Evolutionary conservation across 2,797 vertebrate genomes (phyloP).

Genomic region (Percopsis omiscomaycus): DNA sequence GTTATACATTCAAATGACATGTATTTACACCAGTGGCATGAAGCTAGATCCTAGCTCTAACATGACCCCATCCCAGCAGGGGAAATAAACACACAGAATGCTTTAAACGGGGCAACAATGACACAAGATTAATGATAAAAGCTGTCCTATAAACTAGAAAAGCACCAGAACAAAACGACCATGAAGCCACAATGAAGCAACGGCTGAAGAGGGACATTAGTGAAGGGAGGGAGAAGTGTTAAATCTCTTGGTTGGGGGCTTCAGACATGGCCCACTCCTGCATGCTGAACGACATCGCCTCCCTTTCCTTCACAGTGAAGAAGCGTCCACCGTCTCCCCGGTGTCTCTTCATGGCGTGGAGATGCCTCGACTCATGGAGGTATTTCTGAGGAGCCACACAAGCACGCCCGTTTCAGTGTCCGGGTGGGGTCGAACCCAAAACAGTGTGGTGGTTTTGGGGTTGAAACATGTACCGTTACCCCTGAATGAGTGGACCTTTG

Average conservation of each 20-base stretch:
- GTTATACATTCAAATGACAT: background rate
- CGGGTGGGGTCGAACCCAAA: background rate
- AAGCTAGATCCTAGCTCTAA: background rate
- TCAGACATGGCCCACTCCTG: no score
- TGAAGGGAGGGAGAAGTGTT: background rate
- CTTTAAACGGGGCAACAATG: background rate
- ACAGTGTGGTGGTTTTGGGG: background rate
- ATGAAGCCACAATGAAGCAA: no score
- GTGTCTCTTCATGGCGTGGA: constrained; percentile 96
- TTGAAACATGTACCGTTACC: no score
- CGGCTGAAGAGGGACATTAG: background rate
- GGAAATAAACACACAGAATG: background rate
- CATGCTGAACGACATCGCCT: constrained; percentile 65
- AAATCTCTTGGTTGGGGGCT: background rate
- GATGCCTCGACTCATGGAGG: constrained; percentile 93
- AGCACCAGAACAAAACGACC: no score
- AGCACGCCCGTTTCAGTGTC: no score
- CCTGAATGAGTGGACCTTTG: no score
- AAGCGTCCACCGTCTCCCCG: constrained; percentile 94
- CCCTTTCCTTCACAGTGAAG: constrained; percentile 95
- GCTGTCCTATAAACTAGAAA: no score
- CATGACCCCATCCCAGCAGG: background rate
- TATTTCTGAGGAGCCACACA: constrained; percentile 84
- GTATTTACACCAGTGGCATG: background rate
- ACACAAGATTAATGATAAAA: no score